Conservation (phyloP, 1,140 invertebrate genomes). For the Tribolium castaneum region DNA sequence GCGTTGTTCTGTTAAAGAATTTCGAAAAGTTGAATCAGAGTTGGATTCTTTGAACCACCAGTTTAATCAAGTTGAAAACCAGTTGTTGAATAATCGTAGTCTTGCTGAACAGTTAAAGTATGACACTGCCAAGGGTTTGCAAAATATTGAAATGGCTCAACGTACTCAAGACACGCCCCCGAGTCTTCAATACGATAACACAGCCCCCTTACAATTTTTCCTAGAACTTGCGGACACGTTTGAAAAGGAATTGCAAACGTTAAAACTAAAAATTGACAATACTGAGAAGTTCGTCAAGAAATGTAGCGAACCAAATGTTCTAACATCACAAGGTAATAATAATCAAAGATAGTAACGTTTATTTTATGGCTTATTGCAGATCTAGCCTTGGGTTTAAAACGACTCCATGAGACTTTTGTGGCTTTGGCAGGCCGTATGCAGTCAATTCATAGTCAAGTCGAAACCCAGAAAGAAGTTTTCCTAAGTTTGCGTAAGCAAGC, state of each 20-base stretch:
- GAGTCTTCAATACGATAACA: slow-evolving; percentile 83
- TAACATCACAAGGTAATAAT: slow-evolving; percentile 76
- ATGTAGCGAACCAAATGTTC: slow-evolving; percentile 69
- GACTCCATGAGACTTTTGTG: slow-evolving; percentile 86
- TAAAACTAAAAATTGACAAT: slow-evolving; percentile 78
- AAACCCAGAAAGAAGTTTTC: slow-evolving; percentile 86
- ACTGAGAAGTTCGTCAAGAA: slow-evolving; percentile 80
- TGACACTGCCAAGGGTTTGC: slow-evolving; percentile 79
- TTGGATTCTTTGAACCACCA: slow-evolving; percentile 60
- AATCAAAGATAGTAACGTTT: background rate
- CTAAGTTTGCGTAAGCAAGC: slow-evolving; percentile 82
- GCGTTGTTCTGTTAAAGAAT: slow-evolving; percentile 65
- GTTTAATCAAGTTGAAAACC: slow-evolving; percentile 68
- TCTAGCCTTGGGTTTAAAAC: slow-evolving; percentile 77
- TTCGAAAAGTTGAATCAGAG: slow-evolving; percentile 59
- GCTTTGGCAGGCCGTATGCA: slow-evolving; percentile 86
- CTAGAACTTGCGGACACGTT: slow-evolving; percentile 77
- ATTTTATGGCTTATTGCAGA: slow-evolving; percentile 66
- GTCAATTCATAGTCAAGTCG: slow-evolving; percentile 75
- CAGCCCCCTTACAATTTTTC: slow-evolving; percentile 79
- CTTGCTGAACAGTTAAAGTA: slow-evolving; percentile 78
- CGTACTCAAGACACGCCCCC: slow-evolving; percentile 81
- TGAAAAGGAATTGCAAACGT: slow-evolving; percentile 76
- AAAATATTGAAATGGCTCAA: slow-evolving; percentile 82
- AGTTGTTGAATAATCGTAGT: slow-evolving; percentile 72